Evolutionary conservation across 2,888 invertebrate genomes (phyloP), one percentile per base, ranked within the genome.

Genomic region (Pecten maximus): DNA sequence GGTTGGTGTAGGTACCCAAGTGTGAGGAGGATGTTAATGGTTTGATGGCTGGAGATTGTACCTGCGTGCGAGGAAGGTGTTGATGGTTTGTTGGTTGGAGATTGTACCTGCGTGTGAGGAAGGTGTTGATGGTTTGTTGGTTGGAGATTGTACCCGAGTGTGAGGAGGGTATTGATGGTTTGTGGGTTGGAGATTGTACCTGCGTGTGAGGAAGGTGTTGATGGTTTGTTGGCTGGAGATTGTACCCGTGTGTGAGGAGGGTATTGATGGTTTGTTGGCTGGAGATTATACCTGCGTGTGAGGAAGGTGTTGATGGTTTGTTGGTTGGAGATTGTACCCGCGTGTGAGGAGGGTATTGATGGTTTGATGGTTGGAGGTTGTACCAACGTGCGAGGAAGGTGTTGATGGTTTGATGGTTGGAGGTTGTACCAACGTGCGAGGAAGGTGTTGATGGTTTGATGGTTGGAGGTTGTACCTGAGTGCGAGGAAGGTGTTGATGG

Each of bases 21-120:
- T n/a, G n/a, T n/a, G n/a, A n/a, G n/a, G n/a, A n/a, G n/a, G n/a
- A n/a, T n/a, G n/a, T n/a, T n/a, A n/a, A n/a, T n/a, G n/a, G n/a
- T n/a, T n/a, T n/a, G n/a, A n/a, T n/a, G 54, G 54, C 23, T n/a
- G 54, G 54, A 54, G 19, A 23, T n/a, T 19, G 23, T 19, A 54
- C 54, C 50, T 50, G 50, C 23, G 54, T 23, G 54, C 23, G 54
- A 54, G 19, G 54, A n/a, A 6, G 54, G 54, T 48, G 48, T 48
- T 48, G 48, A 48, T 48, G 54, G n/a, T n/a, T n/a, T n/a, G n/a
- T n/a, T n/a, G n/a, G 54, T 54, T n/a, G n/a, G 54, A 54, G 54
- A 23, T n/a, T 23, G n/a, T 16, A 40, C 54, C 87, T 87, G 87
- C 28, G n/a, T 88, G 48, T 88, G 44, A 88, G 23, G 44, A 54